Base-by-base conservation (phyloP, 92 coral and sea anemone genomes). In the Zoanthus sansibaricus region DNA sequence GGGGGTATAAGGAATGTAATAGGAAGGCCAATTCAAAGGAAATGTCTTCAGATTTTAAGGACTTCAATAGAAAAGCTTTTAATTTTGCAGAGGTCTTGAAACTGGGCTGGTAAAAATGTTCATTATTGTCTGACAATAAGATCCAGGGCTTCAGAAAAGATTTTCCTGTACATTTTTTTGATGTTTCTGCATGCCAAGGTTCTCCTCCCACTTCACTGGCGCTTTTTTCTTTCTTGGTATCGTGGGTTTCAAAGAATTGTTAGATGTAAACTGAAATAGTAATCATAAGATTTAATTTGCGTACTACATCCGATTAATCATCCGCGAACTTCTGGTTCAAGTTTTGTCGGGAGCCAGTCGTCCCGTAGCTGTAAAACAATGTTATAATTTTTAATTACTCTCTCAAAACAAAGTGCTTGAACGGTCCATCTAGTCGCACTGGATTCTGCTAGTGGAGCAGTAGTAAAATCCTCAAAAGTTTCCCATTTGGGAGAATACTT, bases 101-200 rank as follows among this genome's bases (percentile, higher is more conserved):
- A 56, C 91, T 79, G n/a, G 91, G 91, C 72, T 90, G 93, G 8
- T 87, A 48, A 44, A 76, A 13, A 25, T 87, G 61, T 71, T 90
- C 88, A 46, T 52, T 62, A 49, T 75, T 82, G 14, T 92, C 83
- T 6, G 91, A 89, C 17, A 83, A 89, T 86, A n/a, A 84, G 45
- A 64, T 83, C 95, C 77, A 92, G 89, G n/a, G 83, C 95, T 88
- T 92, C 93, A 72, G 55, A 92, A 84, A 86, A 87, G 1, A 87
- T 17, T 42, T 70, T 79, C 76, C 89, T 32, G 73, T 87, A 92
- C n/a, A 77, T 32, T 83, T 76, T 79, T 74, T 92, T 89, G 91
- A n/a, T 83, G 95, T 75, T 84, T 87, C 80, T 17, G 93, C 83
- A 52, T 61, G 71, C 44, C 76, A 92, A 44, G 93, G 93, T 37